These are phyloP conservation scores for Chromis chromis DNA, from an alignment of 2,797 vertebrate genomes.

Conservation along the genomic window DNA sequence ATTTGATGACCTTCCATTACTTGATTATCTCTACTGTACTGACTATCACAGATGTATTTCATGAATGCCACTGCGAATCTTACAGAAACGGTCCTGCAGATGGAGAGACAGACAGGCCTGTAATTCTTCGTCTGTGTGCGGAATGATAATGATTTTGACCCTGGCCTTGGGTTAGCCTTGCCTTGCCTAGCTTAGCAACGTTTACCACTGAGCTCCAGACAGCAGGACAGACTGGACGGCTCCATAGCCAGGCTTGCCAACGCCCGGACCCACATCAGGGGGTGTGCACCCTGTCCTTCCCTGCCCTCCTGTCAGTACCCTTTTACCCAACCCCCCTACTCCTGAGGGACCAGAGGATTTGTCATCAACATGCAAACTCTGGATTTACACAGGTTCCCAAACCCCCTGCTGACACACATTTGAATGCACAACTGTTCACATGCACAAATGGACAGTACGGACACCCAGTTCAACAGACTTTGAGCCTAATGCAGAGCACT, in stretches of 20 bases:
- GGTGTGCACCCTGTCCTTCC: conserved; percentile 22
- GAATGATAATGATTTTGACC: conserved; percentile 77
- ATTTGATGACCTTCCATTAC: conserved; percentile 25
- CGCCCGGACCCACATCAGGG: conserved; percentile 21
- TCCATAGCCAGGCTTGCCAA: conserved; percentile 3
- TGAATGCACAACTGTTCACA: conserved; percentile 42
- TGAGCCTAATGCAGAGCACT: conserved; percentile 44
- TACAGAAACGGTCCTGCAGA: conserved; percentile 31
- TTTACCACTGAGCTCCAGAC: conserved; percentile 54
- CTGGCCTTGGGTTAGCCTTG: conserved; percentile 57
- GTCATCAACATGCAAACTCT: conserved; percentile 45
- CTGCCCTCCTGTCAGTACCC: conserved; percentile 21
- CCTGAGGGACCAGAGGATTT: conserved; percentile 50
- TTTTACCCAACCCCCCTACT: conserved; percentile 4
- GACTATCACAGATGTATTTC: conserved; percentile 46
- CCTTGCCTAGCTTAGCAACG: conserved; percentile 36
- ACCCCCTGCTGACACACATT: conserved; percentile 55
- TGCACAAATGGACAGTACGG: conserved; percentile 42
- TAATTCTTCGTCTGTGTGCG: conserved; percentile 46
- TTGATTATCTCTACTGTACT: conserved; percentile 27
- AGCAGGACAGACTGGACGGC: conserved; percentile 24
- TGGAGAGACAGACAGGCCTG: conserved; percentile 52
- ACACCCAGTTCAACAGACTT: conserved; percentile 13
- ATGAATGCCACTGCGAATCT: conserved; percentile 46
- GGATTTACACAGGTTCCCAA: conserved; percentile 48